A percentile compares a stretch with the other conserved stretches of the same genome.
Conservation (phyloP, 1,140 invertebrate species). For the Leptopilina boulardi region DNA sequence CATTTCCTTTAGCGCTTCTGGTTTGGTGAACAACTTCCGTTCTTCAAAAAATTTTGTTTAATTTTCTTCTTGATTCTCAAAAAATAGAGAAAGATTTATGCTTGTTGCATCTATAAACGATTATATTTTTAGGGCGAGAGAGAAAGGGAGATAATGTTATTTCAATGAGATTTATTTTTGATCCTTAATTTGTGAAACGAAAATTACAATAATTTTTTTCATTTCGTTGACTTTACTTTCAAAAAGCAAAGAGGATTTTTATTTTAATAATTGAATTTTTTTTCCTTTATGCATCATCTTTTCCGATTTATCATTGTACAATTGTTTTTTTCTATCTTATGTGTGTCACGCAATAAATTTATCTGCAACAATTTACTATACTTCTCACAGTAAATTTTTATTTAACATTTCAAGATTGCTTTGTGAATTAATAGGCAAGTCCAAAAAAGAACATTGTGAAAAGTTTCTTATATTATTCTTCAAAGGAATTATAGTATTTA, state of each 20-base stretch:
- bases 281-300: neutral
- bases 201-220: no score
- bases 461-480: neutral
- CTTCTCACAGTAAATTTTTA: neutral
- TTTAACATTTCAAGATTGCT: constrained; percentile 13
- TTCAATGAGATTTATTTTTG: no score
- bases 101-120: neutral
- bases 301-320: neutral
- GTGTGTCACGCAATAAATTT: no score
- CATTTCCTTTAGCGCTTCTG: neutral
- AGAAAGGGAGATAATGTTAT: no score
- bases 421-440: neutral
- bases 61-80: neutral
- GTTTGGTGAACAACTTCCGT: neutral
- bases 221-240: no score
- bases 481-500: neutral
- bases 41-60: constrained; percentile 20
- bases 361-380: neutral
- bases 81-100: neutral
- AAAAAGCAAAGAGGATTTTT: no score
- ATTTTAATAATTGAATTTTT: no score
- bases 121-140: neutral
- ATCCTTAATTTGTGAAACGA: no score
- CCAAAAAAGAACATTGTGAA: constrained; percentile 13
- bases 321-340: neutral